Percentiles rank a stretch among this genome's conserved stretches.
Conservation (phyloP, 2,888 invertebrate genomes). For the Chalcis sispes region DNA sequence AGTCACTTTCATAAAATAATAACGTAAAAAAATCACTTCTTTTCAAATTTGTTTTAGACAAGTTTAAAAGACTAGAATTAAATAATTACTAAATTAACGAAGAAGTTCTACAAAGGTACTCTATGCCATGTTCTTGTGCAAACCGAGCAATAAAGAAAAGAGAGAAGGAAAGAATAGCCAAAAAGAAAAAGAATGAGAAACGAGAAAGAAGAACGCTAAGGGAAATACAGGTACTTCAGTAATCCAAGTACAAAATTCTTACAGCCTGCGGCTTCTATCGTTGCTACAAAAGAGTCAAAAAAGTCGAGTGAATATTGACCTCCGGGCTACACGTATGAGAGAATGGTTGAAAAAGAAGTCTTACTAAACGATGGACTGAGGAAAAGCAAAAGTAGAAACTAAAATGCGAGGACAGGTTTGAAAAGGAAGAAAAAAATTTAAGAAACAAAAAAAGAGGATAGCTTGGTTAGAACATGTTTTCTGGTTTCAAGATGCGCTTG, state of each 20-base stretch:
- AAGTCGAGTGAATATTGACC: constrained; percentile 24
- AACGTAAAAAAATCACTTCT: constrained; percentile 7
- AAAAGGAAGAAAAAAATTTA: too few relatives aligned
- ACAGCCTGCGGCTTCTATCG: not conserved
- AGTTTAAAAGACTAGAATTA: constrained; percentile 21
- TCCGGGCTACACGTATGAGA: not conserved
- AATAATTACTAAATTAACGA: constrained; percentile 27
- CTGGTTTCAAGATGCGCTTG: not conserved
- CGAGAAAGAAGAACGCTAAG: not conserved
- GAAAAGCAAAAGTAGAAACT: constrained; percentile 20
- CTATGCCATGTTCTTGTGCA: not conserved
- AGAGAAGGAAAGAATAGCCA: not conserved
- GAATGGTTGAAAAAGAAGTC: constrained; percentile 12
- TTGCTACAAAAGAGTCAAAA: constrained; percentile 9
- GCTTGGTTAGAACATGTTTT: constrained; percentile 30
- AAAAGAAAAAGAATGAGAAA: constrained; percentile 3
- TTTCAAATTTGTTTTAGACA: not conserved
- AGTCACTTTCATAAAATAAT: not conserved
- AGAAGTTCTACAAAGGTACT: not conserved
- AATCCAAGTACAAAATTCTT: constrained; percentile 28
- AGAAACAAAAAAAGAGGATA: constrained; percentile 5
- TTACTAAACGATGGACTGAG: constrained; percentile 9
- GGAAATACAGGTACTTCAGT: constrained; percentile 10
- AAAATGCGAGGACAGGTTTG: not conserved
- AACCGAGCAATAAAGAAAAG: constrained; percentile 2